Percentiles rank a stretch among this genome's conserved stretches.
phyloP scores from a whole-genome alignment of 37 sponge, comb jelly and placozoan species.

The Cladorhizidae sp. region DNA sequence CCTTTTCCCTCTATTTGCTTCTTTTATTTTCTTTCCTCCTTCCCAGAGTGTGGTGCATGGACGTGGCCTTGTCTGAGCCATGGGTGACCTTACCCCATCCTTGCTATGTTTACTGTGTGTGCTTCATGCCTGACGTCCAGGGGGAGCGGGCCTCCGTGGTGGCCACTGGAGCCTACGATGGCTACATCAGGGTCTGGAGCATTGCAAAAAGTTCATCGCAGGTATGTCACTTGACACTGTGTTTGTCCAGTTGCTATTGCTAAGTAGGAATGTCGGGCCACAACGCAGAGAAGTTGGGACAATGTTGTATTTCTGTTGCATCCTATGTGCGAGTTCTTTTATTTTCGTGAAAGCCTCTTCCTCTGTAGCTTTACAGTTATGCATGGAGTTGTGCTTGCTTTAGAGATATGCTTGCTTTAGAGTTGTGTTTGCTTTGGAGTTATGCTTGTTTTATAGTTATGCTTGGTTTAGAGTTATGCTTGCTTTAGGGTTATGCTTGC shows the following conservation, averaged over 20 bases:
- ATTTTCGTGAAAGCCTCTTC: too few relatives aligned
- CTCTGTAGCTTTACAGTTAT: too few relatives aligned
- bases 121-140: slow-evolving; percentile 12
- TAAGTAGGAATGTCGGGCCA: neutral
- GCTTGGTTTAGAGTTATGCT: too few relatives aligned
- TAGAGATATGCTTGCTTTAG: too few relatives aligned
- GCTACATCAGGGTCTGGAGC: slow-evolving; percentile 72
- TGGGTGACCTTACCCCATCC: slow-evolving; percentile 78
- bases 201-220: neutral
- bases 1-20: neutral
- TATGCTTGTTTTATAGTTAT: too few relatives aligned
- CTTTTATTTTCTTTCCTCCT: neutral
- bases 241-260: neutral
- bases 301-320: too few relatives aligned
- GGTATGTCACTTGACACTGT: slow-evolving; percentile 18
- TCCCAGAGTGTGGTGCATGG: slow-evolving; percentile 32
- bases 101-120: slow-evolving; percentile 76
- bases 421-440: too few relatives aligned
- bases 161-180: slow-evolving; percentile 84
- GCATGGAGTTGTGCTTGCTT: too few relatives aligned
- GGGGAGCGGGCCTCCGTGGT: slow-evolving; percentile 9
- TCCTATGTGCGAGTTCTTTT: too few relatives aligned
- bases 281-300: too few relatives aligned
- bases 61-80: neutral
- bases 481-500: too few relatives aligned